A percentile compares a stretch with the other conserved stretches of the same genome.
phyloP scores from a whole-genome alignment of 2,797 vertebrate genomes.

The Myotis findleyi region DNA sequence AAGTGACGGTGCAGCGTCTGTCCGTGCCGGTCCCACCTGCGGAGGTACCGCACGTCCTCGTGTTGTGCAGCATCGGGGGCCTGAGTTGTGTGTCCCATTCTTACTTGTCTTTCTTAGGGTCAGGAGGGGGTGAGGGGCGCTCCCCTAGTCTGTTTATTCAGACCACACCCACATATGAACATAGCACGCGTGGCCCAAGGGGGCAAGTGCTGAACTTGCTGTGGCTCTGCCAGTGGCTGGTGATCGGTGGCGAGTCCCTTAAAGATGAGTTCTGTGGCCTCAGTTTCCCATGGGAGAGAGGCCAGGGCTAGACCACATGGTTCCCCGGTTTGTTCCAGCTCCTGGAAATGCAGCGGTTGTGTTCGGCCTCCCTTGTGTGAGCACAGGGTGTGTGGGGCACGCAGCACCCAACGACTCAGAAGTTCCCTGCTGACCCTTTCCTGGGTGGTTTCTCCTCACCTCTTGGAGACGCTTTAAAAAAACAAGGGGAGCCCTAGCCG shows the following conservation, averaged over 20 bases:
- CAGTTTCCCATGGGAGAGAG: neutral
- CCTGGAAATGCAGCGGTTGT: rapidly evolving
- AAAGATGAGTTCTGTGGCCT: neutral
- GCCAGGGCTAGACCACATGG: neutral
- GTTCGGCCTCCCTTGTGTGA: neutral
- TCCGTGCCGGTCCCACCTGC: neutral
- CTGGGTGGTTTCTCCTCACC: neutral
- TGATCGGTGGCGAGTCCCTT: neutral
- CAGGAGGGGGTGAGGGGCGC: no score
- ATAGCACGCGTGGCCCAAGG: rapidly evolving
- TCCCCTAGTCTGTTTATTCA: neutral
- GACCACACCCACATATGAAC: neutral
- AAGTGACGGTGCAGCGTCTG: neutral
- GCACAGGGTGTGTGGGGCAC: neutral
- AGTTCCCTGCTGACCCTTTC: neutral
- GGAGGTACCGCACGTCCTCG: neutral
- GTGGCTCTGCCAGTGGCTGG: neutral
- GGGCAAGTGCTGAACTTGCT: neutral
- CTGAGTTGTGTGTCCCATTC: neutral
- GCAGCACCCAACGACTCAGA: neutral
- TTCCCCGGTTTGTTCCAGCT: neutral
- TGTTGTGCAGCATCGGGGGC: neutral
- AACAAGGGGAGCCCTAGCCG: no score
- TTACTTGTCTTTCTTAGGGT: neutral
- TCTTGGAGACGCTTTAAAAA: neutral